These are phyloP conservation scores for Microctonus aethiopoides DNA, from an alignment of 2,888 invertebrate species.

Conservation along the genomic window DNA sequence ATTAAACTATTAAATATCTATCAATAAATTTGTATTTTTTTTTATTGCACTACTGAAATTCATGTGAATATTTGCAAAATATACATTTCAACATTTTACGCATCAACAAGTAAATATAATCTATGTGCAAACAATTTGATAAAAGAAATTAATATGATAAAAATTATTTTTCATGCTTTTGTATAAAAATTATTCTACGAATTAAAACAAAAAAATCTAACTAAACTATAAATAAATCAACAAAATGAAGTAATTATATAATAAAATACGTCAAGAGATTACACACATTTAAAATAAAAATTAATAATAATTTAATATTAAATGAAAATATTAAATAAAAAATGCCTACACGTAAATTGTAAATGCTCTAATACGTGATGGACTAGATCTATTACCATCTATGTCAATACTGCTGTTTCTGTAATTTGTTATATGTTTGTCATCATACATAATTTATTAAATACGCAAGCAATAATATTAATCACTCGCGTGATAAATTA, in stretches of 20 bases:
- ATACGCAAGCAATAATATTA: not conserved
- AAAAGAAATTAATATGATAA: not conserved
- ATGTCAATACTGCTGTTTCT: conserved; percentile 48
- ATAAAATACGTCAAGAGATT: not conserved
- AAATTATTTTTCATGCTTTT: not conserved
- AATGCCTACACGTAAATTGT: conserved; percentile 10
- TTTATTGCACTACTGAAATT: not conserved
- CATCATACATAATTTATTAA: conserved; percentile 7
- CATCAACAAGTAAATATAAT: not conserved
- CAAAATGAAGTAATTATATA: not conserved
- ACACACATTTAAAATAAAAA: not conserved
- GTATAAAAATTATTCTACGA: not conserved
- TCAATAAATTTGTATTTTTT: conserved; percentile 4
- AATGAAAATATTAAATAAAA: not conserved
- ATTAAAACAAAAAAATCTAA: not conserved
- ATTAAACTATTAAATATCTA: not conserved
- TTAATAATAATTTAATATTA: conserved; percentile 4
- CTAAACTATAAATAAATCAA: not conserved
- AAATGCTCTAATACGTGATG: conserved; percentile 24
- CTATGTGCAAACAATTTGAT: not conserved
- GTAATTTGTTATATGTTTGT: conserved; percentile 1
- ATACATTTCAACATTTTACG: not conserved
- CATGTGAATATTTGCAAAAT: not conserved
- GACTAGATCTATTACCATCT: conserved; percentile 53
- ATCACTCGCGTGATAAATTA: not conserved